Base-by-base conservation (phyloP, 1,140 invertebrate species). In the Anadara kagoshimensis region DNA sequence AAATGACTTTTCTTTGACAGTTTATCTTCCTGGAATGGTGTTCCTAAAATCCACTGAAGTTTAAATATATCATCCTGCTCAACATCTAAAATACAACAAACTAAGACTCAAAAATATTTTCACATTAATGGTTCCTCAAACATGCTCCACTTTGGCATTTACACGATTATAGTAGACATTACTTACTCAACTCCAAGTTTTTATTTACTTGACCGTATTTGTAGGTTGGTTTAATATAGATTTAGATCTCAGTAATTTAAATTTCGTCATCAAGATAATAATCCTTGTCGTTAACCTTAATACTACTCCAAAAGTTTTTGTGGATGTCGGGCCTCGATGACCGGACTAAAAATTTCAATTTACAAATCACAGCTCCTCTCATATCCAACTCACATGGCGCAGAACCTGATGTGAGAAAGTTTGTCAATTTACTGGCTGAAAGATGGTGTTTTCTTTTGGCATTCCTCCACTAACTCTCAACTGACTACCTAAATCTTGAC, bases 11-110 rank as follows among this genome's bases (percentile, higher is more conserved):
- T 58, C 7, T 51, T 69, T 47, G 71, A 71, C 29, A 85, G 53
- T 44, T 62, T 65, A 24, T 77, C 64, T 49, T 79, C 80, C 67
- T 79, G 49, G 61, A 87, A 89, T 29, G 87, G 87, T 43, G 82
- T 82, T 4, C 77, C 74, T 58, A 89, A 63, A 47, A 89, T 80
- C 82, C 87, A 87, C 14, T 62, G 36, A 45, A 88, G 41, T 47
- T 80, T 82, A 43, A 69, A 54, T 36, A 65, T 51, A 12, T 86
- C 82, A 29, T 83, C 79, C 43, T 63, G 51, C 20, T 75, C 65
- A 7, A 84, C 56, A 56, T 69, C 82, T 82, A 49, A 22, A 73
- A 53, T n/a, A 44, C 59, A 54, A 69, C 1, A 93, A 92, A 54
- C 92, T n/a, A 22, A 14, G 11, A 22, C 24, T 51, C 22, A 20